A percentile compares a stretch with the other conserved stretches of the same genome.
Evolutionary conservation across 2,888 invertebrate species (phyloP).

Genomic region (Polylopha cassiicola): DNA sequence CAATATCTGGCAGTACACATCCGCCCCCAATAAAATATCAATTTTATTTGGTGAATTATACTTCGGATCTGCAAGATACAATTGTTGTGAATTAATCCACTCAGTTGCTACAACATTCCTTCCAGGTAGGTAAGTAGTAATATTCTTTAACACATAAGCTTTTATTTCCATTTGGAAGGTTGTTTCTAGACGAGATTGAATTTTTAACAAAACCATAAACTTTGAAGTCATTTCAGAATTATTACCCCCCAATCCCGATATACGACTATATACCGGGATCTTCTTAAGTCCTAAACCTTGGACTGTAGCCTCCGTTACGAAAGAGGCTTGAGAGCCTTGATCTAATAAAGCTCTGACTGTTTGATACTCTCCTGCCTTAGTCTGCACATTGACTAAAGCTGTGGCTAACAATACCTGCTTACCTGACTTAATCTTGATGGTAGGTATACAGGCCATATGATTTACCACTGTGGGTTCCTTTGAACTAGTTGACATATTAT

Average conservation of each 20-base stretch:
- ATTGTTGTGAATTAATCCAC: no score
- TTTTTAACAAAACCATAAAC: conserved; percentile 12
- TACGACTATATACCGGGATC: conserved; percentile 15
- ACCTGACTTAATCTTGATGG: no score
- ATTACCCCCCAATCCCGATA: conserved; percentile 24
- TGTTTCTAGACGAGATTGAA: neutral
- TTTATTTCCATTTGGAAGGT: no score
- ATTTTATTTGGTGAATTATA: conserved; percentile 15
- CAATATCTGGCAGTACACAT: no score
- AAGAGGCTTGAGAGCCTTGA: conserved; percentile 31
- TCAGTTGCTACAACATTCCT: no score
- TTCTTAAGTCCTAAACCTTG: conserved; percentile 26
- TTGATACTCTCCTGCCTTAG: conserved; percentile 5
- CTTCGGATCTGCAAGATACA: neutral
- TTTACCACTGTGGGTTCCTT: no score
- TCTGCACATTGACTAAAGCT: neutral
- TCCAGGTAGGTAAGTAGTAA: no score
- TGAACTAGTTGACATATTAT: no score
- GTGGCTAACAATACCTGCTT: conserved; percentile 1
- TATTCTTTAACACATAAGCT: no score
- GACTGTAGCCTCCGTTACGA: conserved; percentile 29
- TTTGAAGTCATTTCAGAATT: conserved; percentile 9
- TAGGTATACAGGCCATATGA: no score
- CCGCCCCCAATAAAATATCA: conserved; percentile 20
- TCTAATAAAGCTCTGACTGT: conserved; percentile 28